phyloP scores from a whole-genome alignment of 1,140 invertebrate genomes.

The Myzus persicae region DNA sequence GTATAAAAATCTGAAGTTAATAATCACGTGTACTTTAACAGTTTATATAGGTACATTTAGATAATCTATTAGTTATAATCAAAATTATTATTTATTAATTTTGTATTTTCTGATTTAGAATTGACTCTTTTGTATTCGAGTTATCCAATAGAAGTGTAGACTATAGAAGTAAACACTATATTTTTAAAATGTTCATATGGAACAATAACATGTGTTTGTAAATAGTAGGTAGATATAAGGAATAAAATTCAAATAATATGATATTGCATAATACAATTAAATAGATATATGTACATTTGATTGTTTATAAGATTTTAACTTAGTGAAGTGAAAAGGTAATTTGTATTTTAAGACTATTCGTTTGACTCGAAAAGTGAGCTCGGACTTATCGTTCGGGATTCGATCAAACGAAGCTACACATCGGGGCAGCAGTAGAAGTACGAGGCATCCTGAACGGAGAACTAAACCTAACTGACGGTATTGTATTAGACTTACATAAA shows the following conservation, averaged over 20 bases:
- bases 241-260: background rate
- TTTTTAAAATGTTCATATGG: too few species aligned
- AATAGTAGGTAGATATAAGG: background rate
- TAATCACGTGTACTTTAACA: too few species aligned
- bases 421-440: background rate
- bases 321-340: background rate
- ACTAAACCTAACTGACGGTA: background rate
- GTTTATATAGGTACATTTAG: too few species aligned
- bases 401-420: too few species aligned
- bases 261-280: background rate
- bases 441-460: background rate
- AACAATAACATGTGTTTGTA: too few species aligned
- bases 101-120: background rate
- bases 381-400: background rate
- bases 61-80: background rate
- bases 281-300: background rate
- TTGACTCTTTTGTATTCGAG: background rate
- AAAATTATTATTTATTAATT: background rate
- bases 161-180: too few species aligned
- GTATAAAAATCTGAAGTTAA: too few species aligned
- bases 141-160: too few species aligned
- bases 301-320: background rate
- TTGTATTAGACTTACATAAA: slow-evolving; percentile 82
- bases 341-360: too few species aligned
- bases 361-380: background rate